Percentiles rank a stretch among this genome's conserved stretches.
These are phyloP conservation scores for Cecropterus lyciades DNA, from an alignment of 1,140 invertebrate genomes.

Conservation along the genomic window DNA sequence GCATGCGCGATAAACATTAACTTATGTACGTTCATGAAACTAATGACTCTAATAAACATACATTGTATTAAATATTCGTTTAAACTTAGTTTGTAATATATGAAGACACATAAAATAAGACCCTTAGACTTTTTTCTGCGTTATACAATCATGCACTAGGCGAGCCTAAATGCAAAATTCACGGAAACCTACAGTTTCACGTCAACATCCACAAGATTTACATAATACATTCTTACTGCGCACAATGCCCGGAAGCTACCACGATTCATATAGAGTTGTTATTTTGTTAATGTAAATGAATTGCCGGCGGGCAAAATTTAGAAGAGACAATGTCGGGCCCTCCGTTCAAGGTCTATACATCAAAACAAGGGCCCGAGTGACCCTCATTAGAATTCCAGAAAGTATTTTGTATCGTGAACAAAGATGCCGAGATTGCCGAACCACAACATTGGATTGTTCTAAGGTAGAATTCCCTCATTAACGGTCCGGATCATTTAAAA, in stretches of 20 bases:
- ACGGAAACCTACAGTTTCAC: constrained; percentile 10
- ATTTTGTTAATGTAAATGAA: constrained; percentile 36
- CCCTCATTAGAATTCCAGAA: constrained; percentile 33
- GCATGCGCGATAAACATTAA: constrained; percentile 16
- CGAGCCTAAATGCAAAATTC: constrained; percentile 10
- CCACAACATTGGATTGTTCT: constrained; percentile 44
- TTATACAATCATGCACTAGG: not conserved
- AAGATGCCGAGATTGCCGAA: constrained; percentile 41
- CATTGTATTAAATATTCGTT: not conserved
- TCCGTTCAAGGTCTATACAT: constrained; percentile 34
- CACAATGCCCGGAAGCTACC: constrained; percentile 47
- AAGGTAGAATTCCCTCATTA: constrained; percentile 52
- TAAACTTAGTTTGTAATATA: no score
- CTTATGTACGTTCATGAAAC: constrained; percentile 5
- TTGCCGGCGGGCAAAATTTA: constrained; percentile 34
- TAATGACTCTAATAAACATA: constrained; percentile 1
- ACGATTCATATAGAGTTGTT: constrained; percentile 36
- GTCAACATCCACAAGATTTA: constrained; percentile 40
- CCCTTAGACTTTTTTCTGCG: no score
- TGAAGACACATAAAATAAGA: no score
- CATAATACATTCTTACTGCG: constrained; percentile 36
- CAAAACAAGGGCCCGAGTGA: constrained; percentile 25
- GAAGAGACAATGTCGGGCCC: constrained; percentile 20
- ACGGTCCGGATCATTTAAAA: constrained; percentile 43
- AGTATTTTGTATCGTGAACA: constrained; percentile 47